Base-by-base conservation (phyloP, 2,797 vertebrate species). In the Clarias pachynema region DNA sequence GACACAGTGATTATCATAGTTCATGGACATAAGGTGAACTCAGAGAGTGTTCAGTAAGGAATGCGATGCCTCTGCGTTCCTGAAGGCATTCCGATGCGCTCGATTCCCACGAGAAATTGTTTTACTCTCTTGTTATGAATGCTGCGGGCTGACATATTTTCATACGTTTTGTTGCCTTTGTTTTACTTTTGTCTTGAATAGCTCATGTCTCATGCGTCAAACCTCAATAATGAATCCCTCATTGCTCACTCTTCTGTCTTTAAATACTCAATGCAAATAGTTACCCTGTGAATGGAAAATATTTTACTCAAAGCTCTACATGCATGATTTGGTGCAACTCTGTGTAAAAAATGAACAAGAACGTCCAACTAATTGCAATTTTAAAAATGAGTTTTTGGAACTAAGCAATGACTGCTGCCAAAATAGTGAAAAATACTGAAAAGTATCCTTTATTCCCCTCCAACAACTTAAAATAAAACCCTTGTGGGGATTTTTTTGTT, bases 71-170 rank as follows among this genome's bases (percentile, higher is more conserved):
- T 77, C 24, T 62, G 62, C 40, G 0, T 68, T 79, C 26, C 79
- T 79, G 65, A 40, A 79, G 69, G 56, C 88, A 90, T 90, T 91
- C 86, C 85, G 0, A 10, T 18, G 78, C 60, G 44, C 86, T 56
- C 84, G 79, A 68, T 92, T 93, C 91, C 91, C 92, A 93, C 63
- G 87, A 90, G 84, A 88, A 82, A 84, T 65, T 34, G 83, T 80
- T 70, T 49, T 82, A 37, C 68, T n/a, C 63, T 65, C 66, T 57
- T 57, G 60, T 75, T 75, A 9, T 75, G 65, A 77, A 84, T 81
- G 84, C 66, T 37, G 75, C 8, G 22, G 34, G 40, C 44, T 87
- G 69, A 85, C 81, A 86, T 83, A 86, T 86, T 86, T 87, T 87
- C 85, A 86, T 68, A 62, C 44, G 72, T 83, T 59, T 57, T 49